A percentile compares a stretch with the other conserved stretches of the same genome.
Conservation (phyloP, 2,113 vertebrate species). For the Xiphophorus hellerii region DNA sequence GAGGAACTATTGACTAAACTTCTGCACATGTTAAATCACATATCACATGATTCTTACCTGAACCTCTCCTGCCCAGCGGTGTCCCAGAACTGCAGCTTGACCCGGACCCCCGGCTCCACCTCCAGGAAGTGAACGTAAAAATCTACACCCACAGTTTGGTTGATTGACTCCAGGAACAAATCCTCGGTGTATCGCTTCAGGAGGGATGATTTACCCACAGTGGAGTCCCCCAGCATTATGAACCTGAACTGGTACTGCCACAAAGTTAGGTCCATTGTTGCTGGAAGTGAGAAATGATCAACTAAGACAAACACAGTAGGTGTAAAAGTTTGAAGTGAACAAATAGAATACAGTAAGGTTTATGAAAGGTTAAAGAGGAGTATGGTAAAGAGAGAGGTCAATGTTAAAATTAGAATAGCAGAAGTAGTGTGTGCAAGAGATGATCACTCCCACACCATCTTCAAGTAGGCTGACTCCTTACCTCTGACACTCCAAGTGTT, state of each 20-base stretch:
- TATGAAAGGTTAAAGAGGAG: not conserved
- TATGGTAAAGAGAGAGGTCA: not conserved
- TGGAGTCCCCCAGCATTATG: conserved; percentile 88
- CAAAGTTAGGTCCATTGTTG: conserved; percentile 79
- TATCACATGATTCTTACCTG: conserved; percentile 70
- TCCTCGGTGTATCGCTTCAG: conserved; percentile 85
- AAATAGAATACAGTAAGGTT: not conserved
- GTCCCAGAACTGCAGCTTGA: conserved; percentile 93
- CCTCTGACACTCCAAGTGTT: conserved; percentile 32
- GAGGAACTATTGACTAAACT: not conserved
- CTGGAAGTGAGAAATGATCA: not conserved
- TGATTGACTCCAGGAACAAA: conserved; percentile 79
- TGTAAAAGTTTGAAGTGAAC: not conserved
- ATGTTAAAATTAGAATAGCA: not conserved
- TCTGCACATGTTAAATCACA: not conserved
- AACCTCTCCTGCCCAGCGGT: conserved; percentile 90
- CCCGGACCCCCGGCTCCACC: conserved; percentile 78
- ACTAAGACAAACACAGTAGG: not conserved
- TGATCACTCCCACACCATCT: conserved; percentile 6
- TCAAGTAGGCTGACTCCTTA: conserved; percentile 11
- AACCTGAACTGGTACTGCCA: conserved; percentile 91
- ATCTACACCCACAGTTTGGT: conserved; percentile 87
- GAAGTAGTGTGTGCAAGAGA: conserved; percentile 1
- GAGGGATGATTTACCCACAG: conserved; percentile 88
- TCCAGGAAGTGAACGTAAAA: conserved; percentile 88